Evolutionary conservation across 2,888 invertebrate genomes (phyloP).

Genomic region (Seladonia tumulorum): DNA sequence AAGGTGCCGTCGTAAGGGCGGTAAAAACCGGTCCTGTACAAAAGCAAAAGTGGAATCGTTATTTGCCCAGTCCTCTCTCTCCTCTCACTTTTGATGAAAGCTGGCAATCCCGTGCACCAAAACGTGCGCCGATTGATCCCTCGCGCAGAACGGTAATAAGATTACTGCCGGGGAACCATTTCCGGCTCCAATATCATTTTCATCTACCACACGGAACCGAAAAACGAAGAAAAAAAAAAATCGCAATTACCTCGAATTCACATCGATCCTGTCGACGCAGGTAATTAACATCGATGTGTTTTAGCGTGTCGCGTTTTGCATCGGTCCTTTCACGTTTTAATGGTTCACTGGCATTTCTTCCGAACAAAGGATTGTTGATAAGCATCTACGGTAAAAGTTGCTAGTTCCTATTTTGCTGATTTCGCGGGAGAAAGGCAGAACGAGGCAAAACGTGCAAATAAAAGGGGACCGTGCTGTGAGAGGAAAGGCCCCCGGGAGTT

Average conservation of each 20-base stretch:
- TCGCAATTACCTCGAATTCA: not conserved
- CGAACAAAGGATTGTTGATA: constrained; percentile 2
- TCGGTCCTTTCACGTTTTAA: constrained; percentile 5
- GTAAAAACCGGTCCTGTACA: constrained; percentile 70
- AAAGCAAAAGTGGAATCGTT: constrained; percentile 79
- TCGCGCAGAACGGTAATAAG: not conserved
- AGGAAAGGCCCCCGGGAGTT: constrained; percentile 24
- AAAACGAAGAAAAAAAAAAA: not conserved
- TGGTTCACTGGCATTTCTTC: not conserved
- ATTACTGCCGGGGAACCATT: not conserved
- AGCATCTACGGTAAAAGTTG: constrained; percentile 19
- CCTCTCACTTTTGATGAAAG: constrained; percentile 78
- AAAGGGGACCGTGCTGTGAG: constrained; percentile 26
- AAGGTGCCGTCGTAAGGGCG: constrained; percentile 28
- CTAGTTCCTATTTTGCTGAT: constrained; percentile 2
- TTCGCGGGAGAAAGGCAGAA: constrained; percentile 53
- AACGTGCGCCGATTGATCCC: constrained; percentile 10
- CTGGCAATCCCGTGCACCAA: constrained; percentile 26
- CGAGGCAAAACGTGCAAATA: constrained; percentile 36
- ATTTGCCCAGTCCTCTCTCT: constrained; percentile 73
- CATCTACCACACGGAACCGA: not conserved
- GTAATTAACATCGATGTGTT: not conserved
- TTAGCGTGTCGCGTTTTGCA: not conserved
- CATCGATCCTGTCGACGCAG: not conserved
- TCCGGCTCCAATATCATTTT: not conserved